A percentile compares a stretch with the other conserved stretches of the same genome.
These are phyloP conservation scores for Scaptomyza graminum DNA, from an alignment of 1,140 invertebrate species.

Conservation along the genomic window DNA sequence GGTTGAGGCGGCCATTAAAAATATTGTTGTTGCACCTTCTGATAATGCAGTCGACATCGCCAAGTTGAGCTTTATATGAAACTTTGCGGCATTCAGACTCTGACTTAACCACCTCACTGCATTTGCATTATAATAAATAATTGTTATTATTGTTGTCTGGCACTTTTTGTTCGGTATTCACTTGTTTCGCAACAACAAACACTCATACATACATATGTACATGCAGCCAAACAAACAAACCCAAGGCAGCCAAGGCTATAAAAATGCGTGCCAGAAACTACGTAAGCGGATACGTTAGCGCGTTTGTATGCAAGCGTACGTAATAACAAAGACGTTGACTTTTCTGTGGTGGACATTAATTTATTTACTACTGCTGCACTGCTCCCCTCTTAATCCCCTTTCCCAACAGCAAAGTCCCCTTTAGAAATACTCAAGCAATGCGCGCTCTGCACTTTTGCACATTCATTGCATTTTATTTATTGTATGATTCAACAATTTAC, in stretches of 20 bases:
- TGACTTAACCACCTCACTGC: too few species aligned
- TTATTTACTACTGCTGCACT: slow-evolving; percentile 54
- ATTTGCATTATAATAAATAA: slow-evolving; percentile 72
- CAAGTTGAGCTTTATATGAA: slow-evolving; percentile 43
- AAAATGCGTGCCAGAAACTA: slow-evolving; percentile 57
- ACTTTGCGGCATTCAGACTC: slow-evolving; percentile 52
- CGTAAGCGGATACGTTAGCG: slow-evolving; percentile 50
- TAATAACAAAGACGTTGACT: slow-evolving; percentile 66
- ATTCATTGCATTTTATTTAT: slow-evolving; percentile 72
- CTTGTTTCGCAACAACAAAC: slow-evolving; percentile 1
- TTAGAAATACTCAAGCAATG: slow-evolving; percentile 38
- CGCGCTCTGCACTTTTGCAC: slow-evolving; percentile 59
- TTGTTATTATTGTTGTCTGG: slow-evolving; percentile 69
- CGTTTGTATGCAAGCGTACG: background rate
- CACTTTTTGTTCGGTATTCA: slow-evolving; percentile 47
- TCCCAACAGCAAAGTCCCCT: background rate
- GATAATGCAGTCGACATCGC: slow-evolving; percentile 34
- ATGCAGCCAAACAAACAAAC: background rate
- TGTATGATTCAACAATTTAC: slow-evolving; percentile 70
- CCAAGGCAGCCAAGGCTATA: slow-evolving; percentile 27
- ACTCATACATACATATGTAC: background rate
- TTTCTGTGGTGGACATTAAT: slow-evolving; percentile 62
- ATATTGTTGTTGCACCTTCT: slow-evolving; percentile 35
- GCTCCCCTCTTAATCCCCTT: background rate
- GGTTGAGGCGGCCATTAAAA: slow-evolving; percentile 30